Base-by-base conservation (phyloP, 2,888 invertebrate species). In the Noctua comes region DNA sequence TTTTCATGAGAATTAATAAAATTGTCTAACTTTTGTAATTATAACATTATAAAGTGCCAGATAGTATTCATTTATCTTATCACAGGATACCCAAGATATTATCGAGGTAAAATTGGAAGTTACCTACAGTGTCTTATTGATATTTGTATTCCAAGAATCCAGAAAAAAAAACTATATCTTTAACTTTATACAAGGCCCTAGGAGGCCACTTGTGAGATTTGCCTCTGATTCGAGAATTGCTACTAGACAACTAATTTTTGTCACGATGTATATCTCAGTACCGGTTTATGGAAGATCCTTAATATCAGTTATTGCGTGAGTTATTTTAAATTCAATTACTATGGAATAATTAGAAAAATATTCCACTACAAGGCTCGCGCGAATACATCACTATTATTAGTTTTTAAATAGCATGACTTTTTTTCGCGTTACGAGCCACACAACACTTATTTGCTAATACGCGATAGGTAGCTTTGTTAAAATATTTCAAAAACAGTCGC, bases 31-130 rank as follows among this genome's bases (percentile, higher is more conserved):
- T 18, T 73, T 75, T 57, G 40, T 76, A 70, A 84, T 75, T 57
- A 31, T 76, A 70, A 84, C 64, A 73, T 71, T 72, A 68, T 69
- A 70, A 77, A 81, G 69, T 86, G 74, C 64, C 80, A 76, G 74
- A 71, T 54, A 71, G 78, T 73, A 68, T 71, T 78, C 24, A 57
- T 80, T 79, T 73, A 87, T 87, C 78, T 79, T 73, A 87, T 87
- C 78, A 85, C 86, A 86, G 71, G 73, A 74, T 82, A 82, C 72
- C 78, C 62, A 88, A 86, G 73, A 79, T 72, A 51, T 72, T 79
- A 77, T 46, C 66, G 36, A 70, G 69, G 51, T 79, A 72, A 73
- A 62, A 27, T 76, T 73, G 62, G 36, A 79, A 80, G 72, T 79
- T 72, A 73, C 40, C 57, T n/a, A 57, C 57, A 65, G 16, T 68